Conservation (phyloP, 2,888 invertebrate species). For the Odiellus spinosus region DNA sequence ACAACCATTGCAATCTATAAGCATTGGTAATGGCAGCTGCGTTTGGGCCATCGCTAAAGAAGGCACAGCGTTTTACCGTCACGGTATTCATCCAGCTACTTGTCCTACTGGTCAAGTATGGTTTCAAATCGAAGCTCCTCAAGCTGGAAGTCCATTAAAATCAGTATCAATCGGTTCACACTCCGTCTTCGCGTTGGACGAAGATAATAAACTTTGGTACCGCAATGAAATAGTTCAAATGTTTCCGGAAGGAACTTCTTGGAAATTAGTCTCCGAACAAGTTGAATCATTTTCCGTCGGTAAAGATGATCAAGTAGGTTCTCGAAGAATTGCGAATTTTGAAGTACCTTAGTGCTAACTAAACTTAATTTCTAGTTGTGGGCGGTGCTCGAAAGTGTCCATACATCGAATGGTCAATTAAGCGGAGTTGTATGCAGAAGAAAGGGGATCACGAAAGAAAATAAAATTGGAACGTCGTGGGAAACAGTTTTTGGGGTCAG, state of each 20-base stretch:
- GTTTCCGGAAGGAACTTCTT: slow-evolving; percentile 67
- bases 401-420: slow-evolving; percentile 10
- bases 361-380: slow-evolving; percentile 17
- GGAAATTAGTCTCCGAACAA: slow-evolving; percentile 36
- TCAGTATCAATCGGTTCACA: slow-evolving; percentile 53
- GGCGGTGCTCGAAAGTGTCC: slow-evolving; percentile 13
- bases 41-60: slow-evolving; percentile 69
- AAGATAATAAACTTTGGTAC: slow-evolving; percentile 52
- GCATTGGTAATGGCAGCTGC: slow-evolving; percentile 31
- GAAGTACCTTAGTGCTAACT: too few relatives aligned
- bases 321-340: neutral
- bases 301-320: slow-evolving; percentile 23
- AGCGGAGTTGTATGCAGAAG: slow-evolving; percentile 18
- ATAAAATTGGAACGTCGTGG: slow-evolving; percentile 19
- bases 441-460: slow-evolving; percentile 17
- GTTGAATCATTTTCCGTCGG: slow-evolving; percentile 27
- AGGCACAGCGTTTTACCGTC: slow-evolving; percentile 44
- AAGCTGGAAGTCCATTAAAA: slow-evolving; percentile 45
- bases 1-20: slow-evolving; percentile 47
- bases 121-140: slow-evolving; percentile 59
- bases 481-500: slow-evolving; percentile 16
- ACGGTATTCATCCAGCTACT: too few relatives aligned
- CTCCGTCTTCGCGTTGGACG: slow-evolving; percentile 66
- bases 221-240: slow-evolving; percentile 56
- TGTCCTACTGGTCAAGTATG: slow-evolving; percentile 43